Conservation (phyloP, 2,113 vertebrate genomes). For the Megaceryle torquata region DNA sequence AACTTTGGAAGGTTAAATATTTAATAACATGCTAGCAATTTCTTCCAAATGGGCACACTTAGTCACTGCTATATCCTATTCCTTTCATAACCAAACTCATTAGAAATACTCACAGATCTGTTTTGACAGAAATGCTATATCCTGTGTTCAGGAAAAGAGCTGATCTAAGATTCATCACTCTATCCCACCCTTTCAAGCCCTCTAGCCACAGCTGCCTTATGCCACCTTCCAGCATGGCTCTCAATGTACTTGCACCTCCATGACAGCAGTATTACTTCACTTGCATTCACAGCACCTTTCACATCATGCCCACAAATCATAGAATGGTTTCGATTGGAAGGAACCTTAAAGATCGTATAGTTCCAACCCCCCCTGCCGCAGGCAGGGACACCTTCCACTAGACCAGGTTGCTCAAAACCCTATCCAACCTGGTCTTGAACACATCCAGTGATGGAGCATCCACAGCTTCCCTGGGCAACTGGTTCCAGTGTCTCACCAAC, state of each 20-base stretch:
- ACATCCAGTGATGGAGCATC: too few species aligned
- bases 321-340: too few species aligned
- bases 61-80: neutral
- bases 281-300: neutral
- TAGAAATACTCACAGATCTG: neutral
- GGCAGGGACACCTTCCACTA: too few species aligned
- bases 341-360: too few species aligned
- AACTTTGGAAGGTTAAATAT: slow-evolving; percentile 22
- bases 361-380: too few species aligned
- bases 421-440: too few species aligned
- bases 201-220: neutral
- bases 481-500: too few species aligned
- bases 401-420: too few species aligned
- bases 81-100: neutral
- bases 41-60: neutral
- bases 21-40: neutral
- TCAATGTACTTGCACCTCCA: fast-evolving
- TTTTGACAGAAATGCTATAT: neutral
- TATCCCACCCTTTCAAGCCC: neutral
- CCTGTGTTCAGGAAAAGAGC: neutral
- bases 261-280: neutral
- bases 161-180: neutral
- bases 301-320: neutral
- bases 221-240: neutral
- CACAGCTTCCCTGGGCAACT: too few species aligned